Evolutionary conservation across 2,113 vertebrate genomes (phyloP).

Genomic region (Neomonachus schauinslandi): DNA sequence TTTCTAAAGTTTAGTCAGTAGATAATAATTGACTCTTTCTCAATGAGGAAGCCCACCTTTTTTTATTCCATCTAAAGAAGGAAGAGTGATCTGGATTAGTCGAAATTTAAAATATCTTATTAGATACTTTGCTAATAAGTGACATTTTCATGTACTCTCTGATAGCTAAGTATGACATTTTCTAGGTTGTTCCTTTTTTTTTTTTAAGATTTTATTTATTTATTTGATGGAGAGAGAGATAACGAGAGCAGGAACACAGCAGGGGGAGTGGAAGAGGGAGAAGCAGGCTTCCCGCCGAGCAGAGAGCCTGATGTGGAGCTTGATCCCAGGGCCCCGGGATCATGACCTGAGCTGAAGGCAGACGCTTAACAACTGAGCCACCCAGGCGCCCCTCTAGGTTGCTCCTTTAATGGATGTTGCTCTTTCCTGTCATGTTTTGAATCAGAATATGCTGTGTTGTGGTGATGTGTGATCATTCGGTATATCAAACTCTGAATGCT

Average conservation of each 20-base stretch:
- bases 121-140: neutral
- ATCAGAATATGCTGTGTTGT: neutral
- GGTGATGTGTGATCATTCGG: neutral
- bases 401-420: neutral
- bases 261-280: no score
- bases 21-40: neutral
- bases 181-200: neutral
- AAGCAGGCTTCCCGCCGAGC: no score
- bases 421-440: neutral
- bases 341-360: no score
- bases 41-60: accelerated
- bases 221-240: no score
- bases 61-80: neutral
- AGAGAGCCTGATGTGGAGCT: no score
- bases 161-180: neutral
- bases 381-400: no score
- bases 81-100: neutral
- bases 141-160: neutral
- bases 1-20: neutral
- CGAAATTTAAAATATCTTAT: neutral
- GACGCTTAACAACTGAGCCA: no score
- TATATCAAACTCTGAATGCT: neutral
- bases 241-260: no score
- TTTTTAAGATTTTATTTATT: no score
- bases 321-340: no score